Base-by-base conservation (phyloP, 2,113 vertebrate species). In the Meriones unguiculatus region DNA sequence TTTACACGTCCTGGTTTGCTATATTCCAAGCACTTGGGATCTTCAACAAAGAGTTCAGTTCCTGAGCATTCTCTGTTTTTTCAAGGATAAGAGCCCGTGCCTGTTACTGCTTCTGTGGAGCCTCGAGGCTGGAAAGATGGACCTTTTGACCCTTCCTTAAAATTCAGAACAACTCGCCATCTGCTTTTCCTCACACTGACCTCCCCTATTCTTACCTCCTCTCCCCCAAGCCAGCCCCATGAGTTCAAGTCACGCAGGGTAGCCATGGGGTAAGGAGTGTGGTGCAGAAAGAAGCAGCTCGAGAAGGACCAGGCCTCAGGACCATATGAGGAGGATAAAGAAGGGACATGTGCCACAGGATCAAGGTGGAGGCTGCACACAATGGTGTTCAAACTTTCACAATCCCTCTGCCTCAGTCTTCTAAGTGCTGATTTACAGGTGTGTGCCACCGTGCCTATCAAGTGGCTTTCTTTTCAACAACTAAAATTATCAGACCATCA, bases 71-170 rank as follows among this genome's bases (percentile, higher is more conserved):
- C 85, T 85, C 41, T 70, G 0, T 64, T 57, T 85, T 38, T 28
- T 62, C 64, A 78, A 30, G 30, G 59, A 77, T 80, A 90, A 89
- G 15, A 76, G 13, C 59, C 62, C 50, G 30, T 41, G 50, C 72
- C 86, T 82, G 46, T 93, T 76, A 64, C 91, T 94, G 35, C 41
- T 89, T 95, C 69, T 91, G 77, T 94, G 46, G 72, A 73, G 30
- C 18, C 54, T 54, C 30, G 52, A 52, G 82, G 70, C 75, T 17
- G 35, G 72, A 89, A 87, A 77, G 87, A 81, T 78, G 77, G 93
- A 59, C 28, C 41, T 69, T 89, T 78, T 87, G 72, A 50, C 52
- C 78, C 89, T 82, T 94, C 65, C 64, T 89, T 89, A 64, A 90
- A 96, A 96, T 86, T 82, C 35, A 89, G 82, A 89, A 59, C 20